Conservation (phyloP, 2,888 invertebrate species). For the Crematogaster levior region DNA sequence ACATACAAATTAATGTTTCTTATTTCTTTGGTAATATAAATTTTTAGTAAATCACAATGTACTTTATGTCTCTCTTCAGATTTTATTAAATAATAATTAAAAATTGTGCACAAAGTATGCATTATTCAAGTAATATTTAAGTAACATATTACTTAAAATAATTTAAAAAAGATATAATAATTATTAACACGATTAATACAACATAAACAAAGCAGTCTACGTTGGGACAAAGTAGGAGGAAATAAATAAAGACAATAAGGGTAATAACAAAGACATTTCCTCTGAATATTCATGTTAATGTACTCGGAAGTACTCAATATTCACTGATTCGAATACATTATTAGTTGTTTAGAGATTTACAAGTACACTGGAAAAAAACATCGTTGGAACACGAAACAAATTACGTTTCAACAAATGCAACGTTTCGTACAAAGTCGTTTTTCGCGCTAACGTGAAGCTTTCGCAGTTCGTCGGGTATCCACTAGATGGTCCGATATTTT, state of each 20-base stretch:
- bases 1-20: not conserved
- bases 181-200: constrained; percentile 1
- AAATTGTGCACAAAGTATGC: not conserved
- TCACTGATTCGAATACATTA: not conserved
- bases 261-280: no score
- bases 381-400: not conserved
- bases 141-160: not conserved
- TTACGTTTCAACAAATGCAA: no score
- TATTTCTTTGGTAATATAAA: not conserved
- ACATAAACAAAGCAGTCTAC: no score
- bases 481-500: constrained; percentile 45
- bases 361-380: not conserved
- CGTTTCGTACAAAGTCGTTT: constrained; percentile 1
- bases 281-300: not conserved
- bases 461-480: constrained; percentile 41
- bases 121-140: no score
- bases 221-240: not conserved
- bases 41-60: not conserved
- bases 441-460: constrained; percentile 34
- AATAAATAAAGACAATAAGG: constrained; percentile 10
- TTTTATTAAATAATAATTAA: constrained; percentile 6
- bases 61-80: not conserved
- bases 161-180: not conserved
- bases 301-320: not conserved
- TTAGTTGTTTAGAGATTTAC: not conserved